These are phyloP conservation scores for Takifugu ocellatus DNA, from an alignment of 2,797 vertebrate genomes.

Conservation along the genomic window DNA sequence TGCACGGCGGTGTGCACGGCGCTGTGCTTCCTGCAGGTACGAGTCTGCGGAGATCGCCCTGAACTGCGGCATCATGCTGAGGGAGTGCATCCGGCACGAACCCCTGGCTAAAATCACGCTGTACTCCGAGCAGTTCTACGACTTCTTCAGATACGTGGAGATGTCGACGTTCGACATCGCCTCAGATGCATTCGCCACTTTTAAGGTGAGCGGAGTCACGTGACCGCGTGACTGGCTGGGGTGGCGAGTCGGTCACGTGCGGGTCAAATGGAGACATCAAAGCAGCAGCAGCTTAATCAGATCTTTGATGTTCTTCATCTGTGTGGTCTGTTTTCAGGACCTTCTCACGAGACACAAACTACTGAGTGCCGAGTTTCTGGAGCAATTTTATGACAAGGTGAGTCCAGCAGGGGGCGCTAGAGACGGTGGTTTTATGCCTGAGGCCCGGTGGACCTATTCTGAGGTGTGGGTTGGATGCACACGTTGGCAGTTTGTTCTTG, in stretches of 20 bases:
- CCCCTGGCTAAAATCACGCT: conserved; percentile 95
- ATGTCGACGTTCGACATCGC: conserved; percentile 98
- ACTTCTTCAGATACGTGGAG: conserved; percentile 98
- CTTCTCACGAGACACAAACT: conserved; percentile 98
- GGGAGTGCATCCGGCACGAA: conserved; percentile 95
- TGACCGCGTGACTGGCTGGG: not conserved
- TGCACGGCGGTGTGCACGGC: not conserved
- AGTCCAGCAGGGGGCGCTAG: conserved; percentile 51
- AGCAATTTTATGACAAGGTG: conserved; percentile 95
- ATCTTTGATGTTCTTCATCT: not conserved
- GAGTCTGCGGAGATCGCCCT: conserved; percentile 95
- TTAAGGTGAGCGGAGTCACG: conserved; percentile 82
- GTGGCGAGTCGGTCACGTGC: no score
- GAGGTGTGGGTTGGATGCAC: no score
- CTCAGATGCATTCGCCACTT: conserved; percentile 95
- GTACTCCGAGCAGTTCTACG: conserved; percentile 93
- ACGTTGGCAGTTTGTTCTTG: no score
- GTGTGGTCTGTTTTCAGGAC: conserved; percentile 77
- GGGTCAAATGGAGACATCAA: not conserved
- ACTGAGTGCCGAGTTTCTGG: conserved; percentile 96
- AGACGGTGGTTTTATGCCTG: no score
- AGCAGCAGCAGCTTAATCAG: not conserved
- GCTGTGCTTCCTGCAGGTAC: conserved; percentile 74
- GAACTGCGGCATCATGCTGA: conserved; percentile 96
- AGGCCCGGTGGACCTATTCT: no score